Evolutionary conservation across 2,113 vertebrate genomes (phyloP).

Genomic region (Cricetomys ansorgei): DNA sequence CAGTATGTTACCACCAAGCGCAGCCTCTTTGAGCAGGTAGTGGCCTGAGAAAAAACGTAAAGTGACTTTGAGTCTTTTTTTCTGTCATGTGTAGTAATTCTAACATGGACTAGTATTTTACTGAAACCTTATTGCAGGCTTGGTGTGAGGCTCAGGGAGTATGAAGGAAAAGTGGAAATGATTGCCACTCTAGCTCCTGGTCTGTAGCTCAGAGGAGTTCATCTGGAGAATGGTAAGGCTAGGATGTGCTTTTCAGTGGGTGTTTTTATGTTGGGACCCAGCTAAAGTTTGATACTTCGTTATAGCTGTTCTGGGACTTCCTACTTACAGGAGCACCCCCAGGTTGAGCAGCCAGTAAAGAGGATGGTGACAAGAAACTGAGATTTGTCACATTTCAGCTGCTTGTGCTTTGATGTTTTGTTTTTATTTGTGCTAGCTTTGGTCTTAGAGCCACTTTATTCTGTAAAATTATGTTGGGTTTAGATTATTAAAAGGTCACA

Average conservation of each 20-base stretch:
- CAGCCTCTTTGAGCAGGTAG: neutral
- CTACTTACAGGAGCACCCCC: neutral
- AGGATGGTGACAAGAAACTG: neutral
- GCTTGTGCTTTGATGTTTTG: neutral
- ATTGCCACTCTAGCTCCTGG: neutral
- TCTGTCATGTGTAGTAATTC: neutral
- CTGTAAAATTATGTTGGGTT: slow-evolving; percentile 25
- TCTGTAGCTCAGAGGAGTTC: neutral
- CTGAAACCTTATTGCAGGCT: neutral
- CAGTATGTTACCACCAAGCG: neutral
- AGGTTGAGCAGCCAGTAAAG: neutral
- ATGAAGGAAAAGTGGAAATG: neutral
- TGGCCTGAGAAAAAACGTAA: neutral
- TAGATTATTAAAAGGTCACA: slow-evolving; percentile 11
- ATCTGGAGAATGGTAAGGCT: neutral
- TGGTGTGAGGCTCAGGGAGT: neutral
- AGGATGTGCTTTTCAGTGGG: neutral
- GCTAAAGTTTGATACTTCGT: neutral
- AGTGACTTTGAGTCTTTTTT: neutral
- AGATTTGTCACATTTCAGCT: neutral
- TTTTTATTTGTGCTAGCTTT: slow-evolving; percentile 2
- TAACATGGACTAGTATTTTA: neutral
- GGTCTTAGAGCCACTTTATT: slow-evolving; percentile 39
- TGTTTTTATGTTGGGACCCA: neutral
- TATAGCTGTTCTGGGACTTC: neutral